Percentiles rank a stretch among this genome's conserved stretches.
Conservation (phyloP, 2,113 vertebrate genomes). For the Eolophus roseicapilla region DNA sequence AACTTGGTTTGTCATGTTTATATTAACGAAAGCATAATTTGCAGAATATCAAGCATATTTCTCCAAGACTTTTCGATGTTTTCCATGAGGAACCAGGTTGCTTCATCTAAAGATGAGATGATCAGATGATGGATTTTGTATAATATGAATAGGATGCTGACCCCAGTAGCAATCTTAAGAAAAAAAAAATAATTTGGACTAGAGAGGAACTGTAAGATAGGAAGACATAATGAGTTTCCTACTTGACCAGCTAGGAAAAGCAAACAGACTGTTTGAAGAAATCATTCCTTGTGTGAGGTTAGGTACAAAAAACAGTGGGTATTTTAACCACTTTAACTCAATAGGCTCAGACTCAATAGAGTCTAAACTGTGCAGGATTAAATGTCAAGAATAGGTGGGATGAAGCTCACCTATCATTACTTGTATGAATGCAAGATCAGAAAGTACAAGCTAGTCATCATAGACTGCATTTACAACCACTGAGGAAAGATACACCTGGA, state of each 20-base stretch:
- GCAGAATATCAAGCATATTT: not conserved
- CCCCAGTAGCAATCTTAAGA: not conserved
- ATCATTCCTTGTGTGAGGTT: not conserved
- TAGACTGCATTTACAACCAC: accelerated
- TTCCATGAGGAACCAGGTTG: not conserved
- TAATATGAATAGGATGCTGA: not conserved
- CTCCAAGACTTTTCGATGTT: not conserved
- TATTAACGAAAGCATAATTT: not conserved
- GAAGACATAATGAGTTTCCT: not conserved
- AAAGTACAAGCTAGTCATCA: not conserved
- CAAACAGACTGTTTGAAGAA: not conserved
- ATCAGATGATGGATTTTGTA: not conserved
- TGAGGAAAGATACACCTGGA: not conserved
- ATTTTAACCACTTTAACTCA: not conserved
- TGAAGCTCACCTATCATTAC: accelerated
- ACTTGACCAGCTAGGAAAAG: not conserved
- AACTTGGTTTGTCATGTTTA: not conserved
- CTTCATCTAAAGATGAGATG: not conserved
- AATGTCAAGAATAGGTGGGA: not conserved
- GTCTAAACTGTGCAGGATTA: not conserved
- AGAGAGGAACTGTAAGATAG: not conserved
- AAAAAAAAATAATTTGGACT: not conserved
- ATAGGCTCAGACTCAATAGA: not conserved
- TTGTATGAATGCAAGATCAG: not conserved
- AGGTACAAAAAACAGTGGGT: not conserved